phyloP scores from a whole-genome alignment of 2,797 vertebrate genomes.

The Ptychobarbus kaznakovi region DNA sequence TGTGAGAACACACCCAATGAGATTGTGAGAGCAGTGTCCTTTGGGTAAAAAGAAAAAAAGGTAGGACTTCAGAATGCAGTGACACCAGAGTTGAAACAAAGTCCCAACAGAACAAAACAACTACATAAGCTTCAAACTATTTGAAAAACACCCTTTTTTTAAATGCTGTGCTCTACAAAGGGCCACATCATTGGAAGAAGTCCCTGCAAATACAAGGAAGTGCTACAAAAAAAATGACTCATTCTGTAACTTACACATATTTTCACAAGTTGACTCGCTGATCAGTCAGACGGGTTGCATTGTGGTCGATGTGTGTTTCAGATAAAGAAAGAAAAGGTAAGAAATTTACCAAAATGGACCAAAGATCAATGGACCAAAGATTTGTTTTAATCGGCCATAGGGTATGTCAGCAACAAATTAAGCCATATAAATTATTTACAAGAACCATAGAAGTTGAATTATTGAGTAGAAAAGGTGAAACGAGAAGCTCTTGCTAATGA shows the following conservation, averaged over 20 bases:
- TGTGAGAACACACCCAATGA: constrained; percentile 22
- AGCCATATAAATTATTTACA: constrained; percentile 58
- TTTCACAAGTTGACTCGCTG: constrained; percentile 2
- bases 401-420: neutral
- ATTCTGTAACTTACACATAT: neutral
- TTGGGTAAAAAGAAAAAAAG: constrained; percentile 7
- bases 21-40: neutral
- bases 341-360: neutral
- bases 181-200: neutral
- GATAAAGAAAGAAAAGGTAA: neutral
- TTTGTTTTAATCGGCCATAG: neutral
- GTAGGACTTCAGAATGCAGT: constrained; percentile 17
- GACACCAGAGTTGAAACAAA: neutral
- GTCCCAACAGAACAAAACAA: neutral
- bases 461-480: constrained; percentile 54
- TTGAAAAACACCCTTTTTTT: constrained; percentile 8
- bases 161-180: neutral
- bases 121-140: constrained; percentile 22
- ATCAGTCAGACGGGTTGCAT: neutral
- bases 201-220: neutral
- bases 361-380: neutral
- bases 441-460: constrained; percentile 57
- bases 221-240: neutral
- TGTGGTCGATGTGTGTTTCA: neutral
- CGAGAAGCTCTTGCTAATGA: constrained; percentile 35